Base-by-base conservation (phyloP, 2,797 vertebrate genomes). In the Rhyacichthys aspro region DNA sequence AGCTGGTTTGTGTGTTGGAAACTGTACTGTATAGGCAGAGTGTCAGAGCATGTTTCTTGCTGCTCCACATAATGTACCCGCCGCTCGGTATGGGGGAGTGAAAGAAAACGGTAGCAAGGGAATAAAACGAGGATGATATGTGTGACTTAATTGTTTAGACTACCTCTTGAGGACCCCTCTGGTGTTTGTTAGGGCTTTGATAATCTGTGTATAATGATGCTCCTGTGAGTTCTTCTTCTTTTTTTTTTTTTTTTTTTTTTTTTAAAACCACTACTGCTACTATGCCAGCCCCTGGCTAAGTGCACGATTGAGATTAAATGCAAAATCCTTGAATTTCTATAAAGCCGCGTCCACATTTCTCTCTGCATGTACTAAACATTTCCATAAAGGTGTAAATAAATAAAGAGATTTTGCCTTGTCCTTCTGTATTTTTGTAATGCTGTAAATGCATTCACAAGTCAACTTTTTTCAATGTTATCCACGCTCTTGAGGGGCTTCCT, bases 21-120 rank as follows among this genome's bases (percentile, higher is more conserved):
- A 12, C 11, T 49, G 7, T 42, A 59, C 43, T 44, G 53, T 42
- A 42, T 10, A 14, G 53, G 71, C 46, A 18, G 59, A 71, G 67
- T 81, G 74, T 84, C 81, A 71, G 63, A 62, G 59, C 74, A 50
- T 65, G 79, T 87, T 49, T 47, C 58, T 59, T 64, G 76, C 78
- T 49, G 54, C 59, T 82, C 76, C 66, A 72, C 44, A 65, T 67
- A 78, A 49, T 80, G 67, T 69, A 55, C 67, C 74, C 65, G 55
- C 63, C 68, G 57, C 68, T 42, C 61, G 72, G 69, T 65, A 70
- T 58, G 77, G 56, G 47, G 46, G 63, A 63, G 45, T 47, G 37
- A 67, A 71, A 47, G 36, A 59, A 71, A 72, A 50, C 37, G 37
- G 56, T 57, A 69, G 56, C 42, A 66, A 43, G 39, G 15, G 16